Percentiles rank a stretch among this genome's conserved stretches.
These are phyloP conservation scores for Martes martes DNA, from an alignment of 2,113 vertebrate species.

Conservation along the genomic window DNA sequence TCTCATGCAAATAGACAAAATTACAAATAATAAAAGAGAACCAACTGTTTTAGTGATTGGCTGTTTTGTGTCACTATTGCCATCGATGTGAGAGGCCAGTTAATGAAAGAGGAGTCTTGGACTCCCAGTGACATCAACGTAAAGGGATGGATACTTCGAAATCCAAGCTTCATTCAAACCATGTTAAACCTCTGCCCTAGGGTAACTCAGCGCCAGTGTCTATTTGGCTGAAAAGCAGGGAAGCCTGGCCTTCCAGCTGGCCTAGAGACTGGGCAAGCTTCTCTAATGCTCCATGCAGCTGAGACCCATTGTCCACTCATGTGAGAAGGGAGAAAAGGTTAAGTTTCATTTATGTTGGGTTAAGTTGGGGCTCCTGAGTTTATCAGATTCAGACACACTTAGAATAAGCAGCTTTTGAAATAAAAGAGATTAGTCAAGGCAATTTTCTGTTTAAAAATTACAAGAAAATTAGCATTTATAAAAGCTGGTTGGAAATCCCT, in stretches of 20 bases:
- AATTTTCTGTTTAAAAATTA: conserved; percentile 55
- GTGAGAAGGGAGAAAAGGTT: conserved; percentile 53
- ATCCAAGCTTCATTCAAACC: conserved; percentile 53
- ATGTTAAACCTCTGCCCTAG: conserved; percentile 70
- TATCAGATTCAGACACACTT: conserved; percentile 35
- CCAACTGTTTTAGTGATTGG: conserved; percentile 66
- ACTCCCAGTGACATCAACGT: conserved; percentile 53
- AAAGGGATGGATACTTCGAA: conserved; percentile 58
- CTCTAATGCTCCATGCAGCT: conserved; percentile 59
- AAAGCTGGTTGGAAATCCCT: conserved; percentile 35
- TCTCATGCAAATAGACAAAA: conserved; percentile 73
- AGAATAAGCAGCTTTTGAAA: conserved; percentile 48
- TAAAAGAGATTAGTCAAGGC: conserved; percentile 2
- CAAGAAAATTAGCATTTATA: conserved; percentile 18
- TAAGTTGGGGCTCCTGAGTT: conserved; percentile 40
- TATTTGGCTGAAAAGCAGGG: conserved; percentile 63
- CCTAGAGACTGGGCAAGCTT: neutral
- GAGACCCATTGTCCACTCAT: conserved; percentile 66
- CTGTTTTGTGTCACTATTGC: conserved; percentile 55
- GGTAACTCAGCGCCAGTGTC: conserved; percentile 53
- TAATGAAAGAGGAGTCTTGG: conserved; percentile 67
- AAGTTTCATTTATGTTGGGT: conserved; percentile 52
- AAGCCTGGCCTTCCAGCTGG: conserved; percentile 70
- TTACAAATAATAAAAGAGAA: conserved; percentile 77
- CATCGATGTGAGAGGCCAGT: conserved; percentile 56